Base-by-base conservation (phyloP, 2,113 vertebrate genomes). In the Trichechus manatus region DNA sequence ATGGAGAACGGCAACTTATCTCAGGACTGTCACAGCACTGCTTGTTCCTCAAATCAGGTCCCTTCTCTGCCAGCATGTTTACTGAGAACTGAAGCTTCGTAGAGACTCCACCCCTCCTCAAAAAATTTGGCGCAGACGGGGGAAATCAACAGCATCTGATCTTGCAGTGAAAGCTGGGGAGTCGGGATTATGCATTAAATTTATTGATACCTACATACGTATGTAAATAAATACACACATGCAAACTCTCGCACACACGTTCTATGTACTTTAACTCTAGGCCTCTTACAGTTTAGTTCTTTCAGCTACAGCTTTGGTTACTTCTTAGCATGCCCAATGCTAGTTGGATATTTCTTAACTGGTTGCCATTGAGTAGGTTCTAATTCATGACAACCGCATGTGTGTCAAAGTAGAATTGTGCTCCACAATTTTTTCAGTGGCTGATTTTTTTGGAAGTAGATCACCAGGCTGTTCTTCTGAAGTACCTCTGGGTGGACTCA, bases 1-100 rank as follows among this genome's bases (percentile, higher is more conserved):
- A 97, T 97, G 97, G 98, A 93, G 93, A 91, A 79, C 50, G 31
- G 3, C 88, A 96, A 47, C 96, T 98, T 97, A 88, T 94, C 97
- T 95, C 50, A 64, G 91, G 95, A 68, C 93, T 97, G 88, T 94
- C 97, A 75, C 87, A 29, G 90, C 0, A 4, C 64, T 93, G 39
- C 72, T 92, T 92, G 91, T 96, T 87, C 80, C 96, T 77, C 47
- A 89, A 94, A 92, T 87, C 42, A 95, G 83, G 68, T 96, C 92
- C 84, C 96, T 97, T 97, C 91, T 78, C 75, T 92, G 78, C 19
- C 68, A 47, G 53, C 3, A 6, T 89, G 50, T 68, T 96, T 44
- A 0, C 92, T 83, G 97, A 95, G 86, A 94, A 95, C 86, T 50
- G 53, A 44, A 63, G 85, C 95, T 97, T 97, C 85, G 50, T 44